Evolutionary conservation across 1,140 invertebrate species (phyloP).

Genomic region (Ridgeia piscesae): DNA sequence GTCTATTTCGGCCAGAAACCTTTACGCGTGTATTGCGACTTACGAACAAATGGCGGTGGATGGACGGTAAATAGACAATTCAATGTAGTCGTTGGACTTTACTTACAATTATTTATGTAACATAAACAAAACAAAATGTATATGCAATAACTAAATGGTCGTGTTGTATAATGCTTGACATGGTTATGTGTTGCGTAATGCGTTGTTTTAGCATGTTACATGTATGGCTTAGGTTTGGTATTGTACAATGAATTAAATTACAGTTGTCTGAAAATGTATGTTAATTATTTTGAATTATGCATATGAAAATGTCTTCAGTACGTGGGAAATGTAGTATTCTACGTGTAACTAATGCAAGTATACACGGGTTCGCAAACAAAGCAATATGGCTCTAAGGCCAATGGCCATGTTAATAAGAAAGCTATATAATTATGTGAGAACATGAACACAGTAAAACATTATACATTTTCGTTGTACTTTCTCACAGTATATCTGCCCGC

Average conservation of each 20-base stretch:
- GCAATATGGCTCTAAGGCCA: too few species aligned
- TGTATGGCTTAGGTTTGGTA: neutral
- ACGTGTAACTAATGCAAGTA: too few species aligned
- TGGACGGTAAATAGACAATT: neutral
- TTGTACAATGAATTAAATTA: neutral
- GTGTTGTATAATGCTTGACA: neutral
- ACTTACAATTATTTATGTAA: neutral
- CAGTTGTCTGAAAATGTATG: too few species aligned
- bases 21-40: neutral
- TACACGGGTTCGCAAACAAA: too few species aligned
- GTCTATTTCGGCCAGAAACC: neutral
- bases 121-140: neutral
- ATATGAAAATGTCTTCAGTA: too few species aligned
- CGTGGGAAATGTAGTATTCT: too few species aligned
- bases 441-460: too few species aligned
- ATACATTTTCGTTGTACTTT: too few species aligned
- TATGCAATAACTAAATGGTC: neutral
- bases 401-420: too few species aligned
- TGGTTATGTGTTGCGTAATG: neutral
- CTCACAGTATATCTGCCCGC: too few species aligned
- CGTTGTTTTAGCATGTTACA: neutral
- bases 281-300: too few species aligned
- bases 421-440: too few species aligned
- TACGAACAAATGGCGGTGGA: neutral
- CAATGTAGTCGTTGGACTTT: neutral